Evolutionary conservation across 1,140 invertebrate genomes (phyloP).

Genomic region (Callitettix versicolor): DNA sequence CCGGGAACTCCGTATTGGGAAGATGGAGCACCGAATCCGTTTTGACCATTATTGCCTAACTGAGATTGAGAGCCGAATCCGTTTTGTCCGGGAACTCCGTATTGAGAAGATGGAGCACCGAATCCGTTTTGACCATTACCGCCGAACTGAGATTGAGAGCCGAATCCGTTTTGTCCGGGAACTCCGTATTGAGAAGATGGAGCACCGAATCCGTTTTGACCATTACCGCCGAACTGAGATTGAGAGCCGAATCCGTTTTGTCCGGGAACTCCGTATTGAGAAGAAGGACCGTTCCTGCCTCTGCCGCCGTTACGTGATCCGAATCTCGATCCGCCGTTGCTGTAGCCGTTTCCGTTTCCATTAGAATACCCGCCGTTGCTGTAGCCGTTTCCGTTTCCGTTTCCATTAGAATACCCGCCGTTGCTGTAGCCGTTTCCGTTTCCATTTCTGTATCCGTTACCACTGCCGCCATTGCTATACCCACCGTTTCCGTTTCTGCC

Average conservation of each 20-base stretch:
- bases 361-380: too few species aligned
- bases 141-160: neutral
- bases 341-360: too few species aligned
- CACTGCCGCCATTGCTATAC: too few species aligned
- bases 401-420: too few species aligned
- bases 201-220: neutral
- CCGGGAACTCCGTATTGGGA: neutral
- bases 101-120: slow-evolving; percentile 15
- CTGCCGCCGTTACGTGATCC: too few species aligned
- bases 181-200: slow-evolving; percentile 17
- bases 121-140: neutral
- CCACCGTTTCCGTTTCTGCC: too few species aligned
- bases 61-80: slow-evolving; percentile 20
- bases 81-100: slow-evolving; percentile 29
- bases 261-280: slow-evolving; percentile 2
- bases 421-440: too few species aligned
- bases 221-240: slow-evolving; percentile 25
- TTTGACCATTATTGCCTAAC: slow-evolving; percentile 16
- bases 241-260: neutral
- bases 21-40: slow-evolving; percentile 5
- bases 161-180: slow-evolving; percentile 2
- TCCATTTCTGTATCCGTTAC: too few species aligned
- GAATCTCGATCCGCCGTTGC: too few species aligned
- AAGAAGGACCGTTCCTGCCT: slow-evolving; percentile 1
- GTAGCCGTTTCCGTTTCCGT: too few species aligned